Evolutionary conservation across 2,888 invertebrate species (phyloP), one percentile per base, ranked within the genome.

Genomic region (Orchesella flavescens): DNA sequence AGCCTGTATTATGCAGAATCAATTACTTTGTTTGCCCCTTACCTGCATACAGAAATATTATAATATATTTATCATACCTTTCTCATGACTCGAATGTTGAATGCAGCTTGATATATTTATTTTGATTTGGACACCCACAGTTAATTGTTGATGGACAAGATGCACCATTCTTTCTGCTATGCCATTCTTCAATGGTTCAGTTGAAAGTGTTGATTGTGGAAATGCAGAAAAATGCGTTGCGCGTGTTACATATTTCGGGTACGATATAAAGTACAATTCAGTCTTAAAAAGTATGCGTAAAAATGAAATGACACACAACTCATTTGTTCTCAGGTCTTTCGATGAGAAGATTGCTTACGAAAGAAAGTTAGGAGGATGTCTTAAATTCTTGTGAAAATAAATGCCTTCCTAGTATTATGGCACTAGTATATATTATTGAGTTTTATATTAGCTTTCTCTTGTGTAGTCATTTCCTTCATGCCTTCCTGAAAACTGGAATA

Each of bases 221-320:
- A 3, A 2, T 49, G 2, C n/a, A 15, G 12, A 44, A 9, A 44
- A 49, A 49, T 1, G 49, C n/a, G 12, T 49, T 49, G 12, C n/a
- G n/a, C 49, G n/a, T 49, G 10, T 49, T n/a, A 49, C 49, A 49
- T 49, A 49, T 49, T 49, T 17, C 59, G 3, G 59, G 10, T 10
- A 49, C 12, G 2, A 49, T 59, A 10, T 3, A 19, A 68, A 23
- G 44, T 68, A 10, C 49, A 68, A 68, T 68, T 15, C 46, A 66
- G 46, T 63, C 10, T 65, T 34, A n/a, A 59, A 71, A 13, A 49
- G 79, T 61, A 49, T 61, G 24, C 73, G 68, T 81, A 75, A 74
- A 80, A 82, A 75, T 75, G 68, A 74, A 82, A 82, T 82, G 82
- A 82, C 71, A 82, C 71, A 82, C 82, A 75, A 82, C 82, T 82